Conservation (phyloP, 2,888 invertebrate genomes). For the Adelphocoris suturalis region DNA sequence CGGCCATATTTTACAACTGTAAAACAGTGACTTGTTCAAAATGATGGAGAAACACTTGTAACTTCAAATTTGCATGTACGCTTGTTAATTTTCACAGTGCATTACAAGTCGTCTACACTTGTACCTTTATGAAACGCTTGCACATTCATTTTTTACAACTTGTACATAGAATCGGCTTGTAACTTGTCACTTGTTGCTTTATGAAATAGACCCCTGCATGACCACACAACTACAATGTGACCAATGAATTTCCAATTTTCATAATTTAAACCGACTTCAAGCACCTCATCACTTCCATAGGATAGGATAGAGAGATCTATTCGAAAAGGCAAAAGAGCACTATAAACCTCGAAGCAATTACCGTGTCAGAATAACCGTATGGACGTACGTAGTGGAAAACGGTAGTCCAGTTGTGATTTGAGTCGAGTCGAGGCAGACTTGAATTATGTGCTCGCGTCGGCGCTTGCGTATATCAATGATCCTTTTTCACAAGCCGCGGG, state of each 20-base stretch:
- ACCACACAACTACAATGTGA: too few relatives aligned
- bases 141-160: too few relatives aligned
- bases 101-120: too few relatives aligned
- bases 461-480: constrained; percentile 36
- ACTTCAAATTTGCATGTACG: too few relatives aligned
- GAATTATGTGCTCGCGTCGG: constrained; percentile 13
- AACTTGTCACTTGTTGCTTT: too few relatives aligned
- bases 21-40: too few relatives aligned
- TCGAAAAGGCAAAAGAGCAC: neutral
- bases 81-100: too few relatives aligned
- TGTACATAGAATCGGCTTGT: too few relatives aligned
- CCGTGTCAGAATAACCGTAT: neutral
- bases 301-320: neutral
- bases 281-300: neutral
- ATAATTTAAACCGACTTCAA: neutral
- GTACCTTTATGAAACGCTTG: too few relatives aligned
- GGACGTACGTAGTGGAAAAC: neutral
- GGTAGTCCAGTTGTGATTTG: constrained; percentile 24
- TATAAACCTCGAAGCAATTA: constrained; percentile 19
- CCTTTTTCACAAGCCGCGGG: constrained; percentile 17
- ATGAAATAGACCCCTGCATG: too few relatives aligned
- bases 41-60: too few relatives aligned
- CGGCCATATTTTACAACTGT: too few relatives aligned
- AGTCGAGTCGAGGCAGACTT: neutral
- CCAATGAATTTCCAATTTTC: neutral